phyloP scores from a whole-genome alignment of 2,113 vertebrate genomes.

The Takifugu flavidus region DNA sequence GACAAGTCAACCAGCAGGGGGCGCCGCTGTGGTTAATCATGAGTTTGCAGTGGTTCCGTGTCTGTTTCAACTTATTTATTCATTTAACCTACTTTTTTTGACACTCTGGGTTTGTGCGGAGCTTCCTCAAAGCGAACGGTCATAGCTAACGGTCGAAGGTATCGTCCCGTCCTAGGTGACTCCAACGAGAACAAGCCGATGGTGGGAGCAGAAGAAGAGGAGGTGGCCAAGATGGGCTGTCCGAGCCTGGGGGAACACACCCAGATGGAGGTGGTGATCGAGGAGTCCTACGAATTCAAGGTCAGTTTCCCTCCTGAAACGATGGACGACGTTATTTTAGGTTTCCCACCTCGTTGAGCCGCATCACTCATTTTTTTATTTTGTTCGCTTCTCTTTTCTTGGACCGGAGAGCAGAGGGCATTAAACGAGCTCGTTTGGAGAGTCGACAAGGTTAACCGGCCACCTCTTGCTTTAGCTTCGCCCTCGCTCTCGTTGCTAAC shows the following conservation, averaged over 20 bases:
- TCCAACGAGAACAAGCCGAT: constrained; percentile 77
- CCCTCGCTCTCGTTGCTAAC: constrained; percentile 22
- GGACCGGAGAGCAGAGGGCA: constrained; percentile 48
- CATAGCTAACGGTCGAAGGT: too few species aligned
- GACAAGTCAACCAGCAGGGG: too few species aligned
- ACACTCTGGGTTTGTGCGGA: too few species aligned
- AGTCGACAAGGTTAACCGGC: constrained; percentile 45
- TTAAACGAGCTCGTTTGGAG: constrained; percentile 44
- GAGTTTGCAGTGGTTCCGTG: too few species aligned
- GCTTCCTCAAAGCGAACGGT: too few species aligned
- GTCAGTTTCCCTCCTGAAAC: constrained; percentile 32
- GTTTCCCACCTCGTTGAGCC: neutral
- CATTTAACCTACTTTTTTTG: too few species aligned
- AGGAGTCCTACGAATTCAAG: constrained; percentile 83
- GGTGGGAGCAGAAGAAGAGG: constrained; percentile 73
- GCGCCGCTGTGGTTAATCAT: too few species aligned
- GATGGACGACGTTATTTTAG: too few species aligned
- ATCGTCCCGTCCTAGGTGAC: constrained; percentile 56
- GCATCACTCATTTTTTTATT: neutral
- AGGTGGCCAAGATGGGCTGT: constrained; percentile 79
- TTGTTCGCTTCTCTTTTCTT: constrained; percentile 16
- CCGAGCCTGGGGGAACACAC: constrained; percentile 78
- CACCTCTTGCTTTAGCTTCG: constrained; percentile 5
- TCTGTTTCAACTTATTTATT: too few species aligned
- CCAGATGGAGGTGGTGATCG: constrained; percentile 75